Conservation (phyloP, 2,797 vertebrate species). For the Cossypha caffra region DNA sequence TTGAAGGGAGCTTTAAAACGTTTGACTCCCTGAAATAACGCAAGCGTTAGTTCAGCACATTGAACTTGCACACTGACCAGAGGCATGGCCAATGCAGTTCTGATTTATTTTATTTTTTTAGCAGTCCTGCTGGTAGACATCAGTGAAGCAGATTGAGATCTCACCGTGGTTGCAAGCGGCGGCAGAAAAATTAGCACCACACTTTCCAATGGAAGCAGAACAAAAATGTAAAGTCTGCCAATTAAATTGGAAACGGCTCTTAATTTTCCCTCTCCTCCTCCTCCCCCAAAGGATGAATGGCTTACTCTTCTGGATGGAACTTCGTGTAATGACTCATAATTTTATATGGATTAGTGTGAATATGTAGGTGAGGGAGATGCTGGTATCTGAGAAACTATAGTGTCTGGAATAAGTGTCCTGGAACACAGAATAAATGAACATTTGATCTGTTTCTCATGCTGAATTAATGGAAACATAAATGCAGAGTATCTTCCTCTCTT, state of each 20-base stretch:
- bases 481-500: not conserved
- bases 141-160: slow-evolving; percentile 20
- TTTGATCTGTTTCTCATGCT: slow-evolving; percentile 20
- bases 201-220: slow-evolving; percentile 64
- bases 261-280: slow-evolving; percentile 60
- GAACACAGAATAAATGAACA: not conserved
- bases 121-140: not conserved
- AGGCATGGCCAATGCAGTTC: not conserved
- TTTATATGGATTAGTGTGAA: slow-evolving; percentile 59
- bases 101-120: not conserved
- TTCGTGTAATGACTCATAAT: slow-evolving; percentile 60
- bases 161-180: not conserved
- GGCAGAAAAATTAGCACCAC: slow-evolving; percentile 54
- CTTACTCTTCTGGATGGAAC: slow-evolving; percentile 63
- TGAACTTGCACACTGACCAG: not conserved
- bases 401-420: slow-evolving; percentile 45
- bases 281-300: slow-evolving; percentile 49
- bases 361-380: slow-evolving; percentile 57
- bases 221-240: slow-evolving; percentile 66
- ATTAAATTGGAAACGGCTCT: slow-evolving; percentile 67
- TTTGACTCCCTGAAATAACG: not conserved
- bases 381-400: slow-evolving; percentile 49
- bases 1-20: not conserved
- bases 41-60: not conserved
- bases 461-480: slow-evolving; percentile 24